phyloP scores from a whole-genome alignment of 2,888 invertebrate species.

The Ormyrus pomaceus region DNA sequence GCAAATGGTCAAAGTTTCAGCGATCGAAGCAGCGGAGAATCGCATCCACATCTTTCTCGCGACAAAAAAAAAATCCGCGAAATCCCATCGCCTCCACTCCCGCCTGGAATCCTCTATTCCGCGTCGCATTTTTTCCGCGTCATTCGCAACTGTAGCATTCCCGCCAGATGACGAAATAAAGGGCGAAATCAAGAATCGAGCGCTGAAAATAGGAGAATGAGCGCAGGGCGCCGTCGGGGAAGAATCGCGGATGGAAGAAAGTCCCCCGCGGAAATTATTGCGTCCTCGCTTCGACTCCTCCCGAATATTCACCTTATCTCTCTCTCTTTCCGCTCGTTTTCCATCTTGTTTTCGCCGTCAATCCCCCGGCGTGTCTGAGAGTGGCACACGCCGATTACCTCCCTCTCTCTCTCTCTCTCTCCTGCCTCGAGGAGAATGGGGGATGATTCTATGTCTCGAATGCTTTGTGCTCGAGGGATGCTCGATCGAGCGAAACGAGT shows the following conservation, averaged over 20 bases:
- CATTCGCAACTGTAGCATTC: slow-evolving; percentile 33
- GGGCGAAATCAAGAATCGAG: no score
- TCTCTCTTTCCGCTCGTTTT: not conserved
- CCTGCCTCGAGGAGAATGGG: not conserved
- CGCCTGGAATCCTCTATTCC: slow-evolving; percentile 4
- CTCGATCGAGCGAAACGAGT: slow-evolving; percentile 39
- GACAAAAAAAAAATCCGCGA: not conserved
- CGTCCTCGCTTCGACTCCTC: no score
- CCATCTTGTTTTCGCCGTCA: slow-evolving; percentile 44
- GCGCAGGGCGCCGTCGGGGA: no score
- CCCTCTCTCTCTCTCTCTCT: slow-evolving; percentile 3
- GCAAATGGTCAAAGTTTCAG: no score
- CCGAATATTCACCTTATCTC: not conserved
- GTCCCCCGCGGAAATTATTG: no score
- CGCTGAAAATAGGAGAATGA: no score
- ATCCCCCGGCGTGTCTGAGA: slow-evolving; percentile 35
- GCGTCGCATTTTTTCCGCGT: slow-evolving; percentile 9
- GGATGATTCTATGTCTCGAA: no score
- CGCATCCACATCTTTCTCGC: not conserved
- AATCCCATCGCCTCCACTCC: not conserved
- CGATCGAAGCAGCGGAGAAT: no score
- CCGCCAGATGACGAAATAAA: no score
- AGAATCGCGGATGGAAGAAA: no score
- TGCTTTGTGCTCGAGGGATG: not conserved
- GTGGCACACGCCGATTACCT: slow-evolving; percentile 50